Conservation (phyloP, 2,888 invertebrate genomes). For the Apotomis betuletana region DNA sequence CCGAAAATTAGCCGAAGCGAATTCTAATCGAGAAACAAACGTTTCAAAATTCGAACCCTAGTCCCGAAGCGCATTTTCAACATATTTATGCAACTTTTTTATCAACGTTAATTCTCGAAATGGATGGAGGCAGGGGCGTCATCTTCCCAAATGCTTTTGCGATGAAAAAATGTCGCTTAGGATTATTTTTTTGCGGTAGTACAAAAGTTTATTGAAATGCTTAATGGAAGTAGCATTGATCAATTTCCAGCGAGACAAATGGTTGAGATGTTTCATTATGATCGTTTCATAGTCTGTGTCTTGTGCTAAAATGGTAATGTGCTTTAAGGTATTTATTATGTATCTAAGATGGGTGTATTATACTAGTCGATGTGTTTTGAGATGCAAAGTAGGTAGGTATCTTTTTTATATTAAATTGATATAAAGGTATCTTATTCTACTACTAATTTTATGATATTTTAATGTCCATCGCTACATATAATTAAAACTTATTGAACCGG, state of each 20-base stretch:
- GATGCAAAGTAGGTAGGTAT: too few relatives aligned
- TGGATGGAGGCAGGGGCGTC: conserved; percentile 60
- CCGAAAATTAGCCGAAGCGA: conserved; percentile 69
- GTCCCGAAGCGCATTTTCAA: conserved; percentile 61
- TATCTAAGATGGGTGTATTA: conserved; percentile 7
- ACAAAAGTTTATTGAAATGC: conserved; percentile 43
- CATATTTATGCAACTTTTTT: conserved; percentile 65
- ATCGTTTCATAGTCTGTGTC: conserved; percentile 19
- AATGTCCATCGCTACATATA: too few relatives aligned
- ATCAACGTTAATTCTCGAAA: conserved; percentile 71
- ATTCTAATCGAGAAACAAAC: conserved; percentile 56
- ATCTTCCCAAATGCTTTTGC: conserved; percentile 49
- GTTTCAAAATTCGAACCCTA: conserved; percentile 49
- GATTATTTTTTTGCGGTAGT: conserved; percentile 45
- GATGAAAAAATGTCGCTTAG: conserved; percentile 49
- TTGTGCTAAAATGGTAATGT: conserved; percentile 21
- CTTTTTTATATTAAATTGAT: too few relatives aligned
- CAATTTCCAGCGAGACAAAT: conserved; percentile 41
- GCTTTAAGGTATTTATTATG: conserved; percentile 12
- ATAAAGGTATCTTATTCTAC: too few relatives aligned
- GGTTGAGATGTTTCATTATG: conserved; percentile 19
- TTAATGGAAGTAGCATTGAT: conserved; percentile 43
- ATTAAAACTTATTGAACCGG: too few relatives aligned
- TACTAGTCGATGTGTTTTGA: conserved; percentile 5
- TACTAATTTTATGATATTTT: too few relatives aligned